Evolutionary conservation across 2,888 invertebrate genomes (phyloP).

Genomic region (Leptinotarsa tumamoca): DNA sequence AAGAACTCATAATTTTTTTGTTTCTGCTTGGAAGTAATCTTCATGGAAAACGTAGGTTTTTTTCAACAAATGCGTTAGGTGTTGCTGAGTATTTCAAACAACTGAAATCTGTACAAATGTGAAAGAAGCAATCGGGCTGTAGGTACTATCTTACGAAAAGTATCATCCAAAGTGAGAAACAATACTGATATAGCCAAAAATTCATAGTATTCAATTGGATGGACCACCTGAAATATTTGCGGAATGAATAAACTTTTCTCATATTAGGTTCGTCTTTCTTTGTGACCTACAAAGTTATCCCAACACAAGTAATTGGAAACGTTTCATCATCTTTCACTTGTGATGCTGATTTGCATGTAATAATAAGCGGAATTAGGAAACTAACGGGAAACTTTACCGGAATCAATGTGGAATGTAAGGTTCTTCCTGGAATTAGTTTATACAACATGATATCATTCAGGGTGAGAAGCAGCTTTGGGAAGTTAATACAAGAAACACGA

Average conservation of each 20-base stretch:
- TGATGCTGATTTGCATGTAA: slow-evolving; percentile 1
- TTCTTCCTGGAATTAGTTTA: slow-evolving; percentile 9
- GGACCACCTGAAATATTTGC: no score
- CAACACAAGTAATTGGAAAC: not conserved
- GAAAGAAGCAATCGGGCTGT: no score
- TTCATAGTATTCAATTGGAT: no score
- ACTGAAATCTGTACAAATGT: no score
- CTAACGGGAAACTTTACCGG: slow-evolving; percentile 18
- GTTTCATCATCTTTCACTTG: not conserved
- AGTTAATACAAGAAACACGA: slow-evolving; percentile 23
- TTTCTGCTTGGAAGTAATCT: no score
- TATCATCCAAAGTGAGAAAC: no score
- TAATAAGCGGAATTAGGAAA: slow-evolving; percentile 9
- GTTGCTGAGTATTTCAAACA: no score
- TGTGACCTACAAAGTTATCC: not conserved
- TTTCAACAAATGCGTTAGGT: no score
- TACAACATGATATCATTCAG: slow-evolving; percentile 18
- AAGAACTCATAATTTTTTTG: no score
- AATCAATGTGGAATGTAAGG: slow-evolving; percentile 21
- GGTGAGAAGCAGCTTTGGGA: slow-evolving; percentile 15
- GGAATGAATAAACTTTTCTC: not conserved
- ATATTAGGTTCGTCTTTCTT: not conserved
- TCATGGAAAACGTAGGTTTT: no score
- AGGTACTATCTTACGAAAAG: no score
- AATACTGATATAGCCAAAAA: no score